phyloP scores from a whole-genome alignment of 2,888 invertebrate genomes.

The Willowsia nigromaculata region DNA sequence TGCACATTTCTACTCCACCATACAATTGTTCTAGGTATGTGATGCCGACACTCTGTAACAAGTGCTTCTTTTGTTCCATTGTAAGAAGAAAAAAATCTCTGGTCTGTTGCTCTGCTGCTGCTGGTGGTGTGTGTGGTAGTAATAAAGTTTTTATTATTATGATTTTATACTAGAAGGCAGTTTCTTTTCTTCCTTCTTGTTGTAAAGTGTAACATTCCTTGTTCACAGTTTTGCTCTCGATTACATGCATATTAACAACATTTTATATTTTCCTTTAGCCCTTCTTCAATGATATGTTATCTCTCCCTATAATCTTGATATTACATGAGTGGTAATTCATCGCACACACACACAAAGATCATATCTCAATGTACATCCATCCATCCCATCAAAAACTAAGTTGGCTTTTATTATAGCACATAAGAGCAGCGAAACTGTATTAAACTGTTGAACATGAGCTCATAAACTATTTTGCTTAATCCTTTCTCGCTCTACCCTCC shows the following conservation, averaged over 20 bases:
- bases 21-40: neutral
- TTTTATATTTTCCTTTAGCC: neutral
- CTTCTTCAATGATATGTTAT: neutral
- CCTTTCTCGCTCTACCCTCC: neutral
- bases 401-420: neutral
- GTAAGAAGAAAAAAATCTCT: neutral
- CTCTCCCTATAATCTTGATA: neutral
- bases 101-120: neutral
- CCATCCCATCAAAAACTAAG: conserved; percentile 35
- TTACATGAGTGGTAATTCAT: neutral
- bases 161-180: neutral
- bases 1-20: neutral
- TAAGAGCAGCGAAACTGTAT: too few relatives aligned
- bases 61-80: neutral
- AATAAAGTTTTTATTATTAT: conserved; percentile 1
- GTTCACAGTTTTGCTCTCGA: conserved; percentile 69
- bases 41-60: neutral
- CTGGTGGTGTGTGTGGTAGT: neutral
- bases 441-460: neutral
- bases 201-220: conserved; percentile 63
- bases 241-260: conserved; percentile 65
- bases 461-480: conserved; percentile 17
- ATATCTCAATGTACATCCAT: neutral
- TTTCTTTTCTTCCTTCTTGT: neutral
- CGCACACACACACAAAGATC: neutral